Evolutionary conservation across 2,797 vertebrate species (phyloP).

Genomic region (Rhinichthys osculus): DNA sequence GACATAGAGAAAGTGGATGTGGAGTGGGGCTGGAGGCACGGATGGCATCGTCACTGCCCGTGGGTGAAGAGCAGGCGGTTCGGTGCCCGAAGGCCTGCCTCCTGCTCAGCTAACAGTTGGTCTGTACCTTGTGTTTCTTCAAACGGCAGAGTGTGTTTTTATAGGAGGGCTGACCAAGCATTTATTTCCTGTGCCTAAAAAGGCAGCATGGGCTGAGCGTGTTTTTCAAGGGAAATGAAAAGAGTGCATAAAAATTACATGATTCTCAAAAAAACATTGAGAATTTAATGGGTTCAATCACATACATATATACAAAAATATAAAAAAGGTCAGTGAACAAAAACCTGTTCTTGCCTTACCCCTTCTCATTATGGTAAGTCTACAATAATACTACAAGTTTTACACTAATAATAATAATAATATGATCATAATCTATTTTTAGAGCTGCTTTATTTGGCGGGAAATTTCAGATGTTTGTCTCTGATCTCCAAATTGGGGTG

Average conservation of each 20-base stretch:
- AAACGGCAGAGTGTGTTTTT: conserved; percentile 74
- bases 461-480: too few species aligned
- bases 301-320: too few species aligned
- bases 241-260: not conserved
- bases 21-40: conserved; percentile 75
- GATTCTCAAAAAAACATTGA: not conserved
- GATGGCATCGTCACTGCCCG: conserved; percentile 79
- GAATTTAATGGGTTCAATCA: not conserved
- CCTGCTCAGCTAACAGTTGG: conserved; percentile 69
- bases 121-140: conserved; percentile 72
- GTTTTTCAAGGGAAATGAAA: not conserved
- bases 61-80: conserved; percentile 84
- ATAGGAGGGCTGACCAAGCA: conserved; percentile 70
- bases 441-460: too few species aligned
- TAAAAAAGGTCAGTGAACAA: too few species aligned
- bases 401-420: too few species aligned
- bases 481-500: too few species aligned
- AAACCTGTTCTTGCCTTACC: too few species aligned
- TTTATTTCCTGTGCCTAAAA: conserved; percentile 12
- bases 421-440: too few species aligned
- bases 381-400: too few species aligned
- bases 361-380: too few species aligned
- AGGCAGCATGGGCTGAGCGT: not conserved
- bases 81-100: conserved; percentile 86
- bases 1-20: conserved; percentile 21